A percentile compares a stretch with the other conserved stretches of the same genome.
phyloP scores from a whole-genome alignment of 2,888 invertebrate genomes.

The Caenorhabditis sp. region DNA sequence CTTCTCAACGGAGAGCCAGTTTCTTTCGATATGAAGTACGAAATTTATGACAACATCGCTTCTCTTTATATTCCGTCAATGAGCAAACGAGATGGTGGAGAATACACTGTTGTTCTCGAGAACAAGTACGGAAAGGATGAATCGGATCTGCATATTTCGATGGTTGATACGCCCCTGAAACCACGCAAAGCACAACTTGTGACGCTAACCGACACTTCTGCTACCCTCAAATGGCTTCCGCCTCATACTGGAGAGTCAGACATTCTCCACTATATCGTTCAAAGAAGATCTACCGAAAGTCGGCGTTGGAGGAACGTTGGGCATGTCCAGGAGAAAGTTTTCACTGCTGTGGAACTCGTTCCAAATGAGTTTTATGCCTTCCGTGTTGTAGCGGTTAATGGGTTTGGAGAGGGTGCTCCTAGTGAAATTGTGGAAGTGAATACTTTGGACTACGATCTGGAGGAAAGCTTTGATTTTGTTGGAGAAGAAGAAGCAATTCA shows the following conservation, averaged over 20 bases:
- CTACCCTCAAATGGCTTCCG: conserved; percentile 64
- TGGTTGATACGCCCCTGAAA: conserved; percentile 71
- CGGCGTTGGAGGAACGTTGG: conserved; percentile 71
- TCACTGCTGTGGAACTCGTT: conserved; percentile 69
- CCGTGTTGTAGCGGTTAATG: conserved; percentile 71
- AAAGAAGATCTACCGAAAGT: conserved; percentile 72
- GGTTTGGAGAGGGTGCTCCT: conserved; percentile 69
- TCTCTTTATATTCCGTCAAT: conserved; percentile 67
- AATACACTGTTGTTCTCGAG: conserved; percentile 65
- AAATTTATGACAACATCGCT: conserved; percentile 70
- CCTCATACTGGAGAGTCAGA: conserved; percentile 70
- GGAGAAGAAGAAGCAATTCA: conserved; percentile 51
- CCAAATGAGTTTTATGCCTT: conserved; percentile 75
- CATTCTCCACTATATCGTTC: conserved; percentile 65
- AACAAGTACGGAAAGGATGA: conserved; percentile 71
- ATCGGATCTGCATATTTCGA: conserved; percentile 62
- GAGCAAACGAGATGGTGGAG: conserved; percentile 65
- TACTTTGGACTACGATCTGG: conserved; percentile 63
- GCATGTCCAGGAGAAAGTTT: conserved; percentile 55
- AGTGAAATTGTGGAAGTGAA: conserved; percentile 68
- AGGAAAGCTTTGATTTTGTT: conserved; percentile 53
- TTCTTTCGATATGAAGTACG: conserved; percentile 64
- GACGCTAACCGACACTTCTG: conserved; percentile 62
- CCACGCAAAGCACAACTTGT: conserved; percentile 67
- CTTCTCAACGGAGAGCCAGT: conserved; percentile 60